Evolutionary conservation across 2,888 invertebrate species (phyloP), one percentile per base, ranked within the genome.

Genomic region (Tinea semifulvella): DNA sequence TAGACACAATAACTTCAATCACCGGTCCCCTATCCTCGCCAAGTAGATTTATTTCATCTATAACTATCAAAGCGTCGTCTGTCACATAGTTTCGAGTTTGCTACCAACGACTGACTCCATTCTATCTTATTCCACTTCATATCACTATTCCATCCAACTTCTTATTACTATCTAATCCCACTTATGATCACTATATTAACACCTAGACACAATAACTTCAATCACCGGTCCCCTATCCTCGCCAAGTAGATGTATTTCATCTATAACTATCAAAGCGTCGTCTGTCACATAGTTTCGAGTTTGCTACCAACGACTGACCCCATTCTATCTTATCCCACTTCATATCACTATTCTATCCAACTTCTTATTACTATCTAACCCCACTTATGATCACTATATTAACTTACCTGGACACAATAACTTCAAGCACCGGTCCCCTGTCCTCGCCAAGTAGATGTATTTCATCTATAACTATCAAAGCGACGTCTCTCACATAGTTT

Each of bases 301-400:
- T 63, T 98, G 96, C 98, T 98, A 99, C 49, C 95, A 96, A 48
- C 98, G 86, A 72, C 96, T 97, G 59, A 99, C 94, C 44, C 98
- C 98, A 71, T n/a, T n/a, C n/a, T n/a, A n/a, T n/a, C n/a, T n/a
- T n/a, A n/a, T n/a, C n/a, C n/a, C n/a, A n/a, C n/a, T n/a, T n/a
- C n/a, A n/a, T n/a, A n/a, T n/a, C n/a, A n/a, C n/a, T n/a, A n/a
- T n/a, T n/a, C n/a, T n/a, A n/a, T n/a, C n/a, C n/a, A n/a, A n/a
- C n/a, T n/a, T n/a, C n/a, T n/a, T n/a, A n/a, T n/a, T n/a, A n/a
- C n/a, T n/a, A n/a, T n/a, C n/a, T n/a, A n/a, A n/a, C n/a, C n/a
- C n/a, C n/a, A n/a, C n/a, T n/a, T n/a, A n/a, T n/a, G n/a, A n/a
- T n/a, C n/a, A n/a, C n/a, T n/a, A n/a, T n/a, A n/a, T n/a, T 27